These are phyloP conservation scores for Bombus superbus DNA, from an alignment of 1,140 invertebrate genomes.

Conservation along the genomic window DNA sequence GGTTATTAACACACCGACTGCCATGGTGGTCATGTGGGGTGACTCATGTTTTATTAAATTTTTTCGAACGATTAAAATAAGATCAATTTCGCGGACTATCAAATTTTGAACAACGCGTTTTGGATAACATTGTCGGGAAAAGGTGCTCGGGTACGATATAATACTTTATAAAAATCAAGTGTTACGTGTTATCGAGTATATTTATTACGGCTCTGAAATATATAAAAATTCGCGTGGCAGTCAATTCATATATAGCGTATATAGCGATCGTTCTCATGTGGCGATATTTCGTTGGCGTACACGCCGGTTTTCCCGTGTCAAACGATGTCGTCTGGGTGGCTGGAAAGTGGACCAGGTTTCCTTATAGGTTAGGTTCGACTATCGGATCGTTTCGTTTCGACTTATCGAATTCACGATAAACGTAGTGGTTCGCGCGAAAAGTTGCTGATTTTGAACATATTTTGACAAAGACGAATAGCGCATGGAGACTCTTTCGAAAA, in stretches of 20 bases:
- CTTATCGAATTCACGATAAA: conserved; percentile 31
- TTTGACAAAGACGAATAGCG: neutral
- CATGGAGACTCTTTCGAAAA: neutral
- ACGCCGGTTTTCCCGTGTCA: conserved; percentile 30
- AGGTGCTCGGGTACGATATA: too few species aligned
- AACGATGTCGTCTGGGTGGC: conserved; percentile 3
- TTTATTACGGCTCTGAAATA: too few species aligned
- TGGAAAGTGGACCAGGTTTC: neutral
- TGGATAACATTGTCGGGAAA: too few species aligned
- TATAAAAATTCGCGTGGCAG: too few species aligned
- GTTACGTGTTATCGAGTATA: too few species aligned
- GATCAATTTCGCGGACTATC: too few species aligned
- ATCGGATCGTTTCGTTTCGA: neutral
- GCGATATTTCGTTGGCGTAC: neutral
- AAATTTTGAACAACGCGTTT: too few species aligned
- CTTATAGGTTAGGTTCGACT: conserved; percentile 35
- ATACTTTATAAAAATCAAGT: too few species aligned
- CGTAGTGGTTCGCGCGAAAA: neutral
- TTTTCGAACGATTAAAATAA: too few species aligned
- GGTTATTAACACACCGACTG: neutral
- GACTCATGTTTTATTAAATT: too few species aligned
- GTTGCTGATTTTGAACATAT: neutral
- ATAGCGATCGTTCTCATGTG: neutral
- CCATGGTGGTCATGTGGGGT: too few species aligned
- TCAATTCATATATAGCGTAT: neutral